Evolutionary conservation across 2,113 vertebrate species (phyloP).

Genomic region (Labeo rohita): DNA sequence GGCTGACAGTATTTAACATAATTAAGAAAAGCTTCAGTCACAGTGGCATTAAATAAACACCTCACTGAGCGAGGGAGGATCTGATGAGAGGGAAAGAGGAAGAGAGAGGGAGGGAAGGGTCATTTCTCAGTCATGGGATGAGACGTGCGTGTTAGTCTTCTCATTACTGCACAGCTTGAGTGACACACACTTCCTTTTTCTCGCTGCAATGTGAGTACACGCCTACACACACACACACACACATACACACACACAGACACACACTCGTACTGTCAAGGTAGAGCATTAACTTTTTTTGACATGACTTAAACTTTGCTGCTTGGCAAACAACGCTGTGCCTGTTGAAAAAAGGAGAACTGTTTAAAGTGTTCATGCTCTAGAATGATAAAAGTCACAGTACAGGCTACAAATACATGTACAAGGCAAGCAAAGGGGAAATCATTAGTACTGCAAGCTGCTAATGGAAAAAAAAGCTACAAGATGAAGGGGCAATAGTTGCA

Average conservation of each 20-base stretch:
- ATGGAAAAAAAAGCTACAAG: not conserved
- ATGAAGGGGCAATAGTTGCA: not conserved
- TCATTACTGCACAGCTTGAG: constrained; percentile 61
- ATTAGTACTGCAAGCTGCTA: not conserved
- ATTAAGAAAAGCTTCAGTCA: constrained; percentile 67
- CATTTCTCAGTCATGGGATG: constrained; percentile 56
- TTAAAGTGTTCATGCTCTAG: not conserved
- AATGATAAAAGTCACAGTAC: not conserved
- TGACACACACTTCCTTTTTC: constrained; percentile 54
- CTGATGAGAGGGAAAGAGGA: constrained; percentile 50
- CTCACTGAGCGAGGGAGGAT: constrained; percentile 54
- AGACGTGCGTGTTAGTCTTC: constrained; percentile 54
- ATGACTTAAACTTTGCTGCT: constrained; percentile 20
- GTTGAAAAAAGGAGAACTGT: not conserved
- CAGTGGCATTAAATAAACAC: constrained; percentile 64
- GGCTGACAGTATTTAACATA: constrained; percentile 64
- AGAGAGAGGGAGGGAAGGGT: constrained; percentile 47
- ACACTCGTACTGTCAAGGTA: constrained; percentile 25
- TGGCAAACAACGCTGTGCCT: constrained; percentile 12
- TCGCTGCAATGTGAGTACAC: constrained; percentile 39
- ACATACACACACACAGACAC: constrained; percentile 6
- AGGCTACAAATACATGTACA: not conserved
- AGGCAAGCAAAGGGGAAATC: not conserved
- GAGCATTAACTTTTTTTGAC: constrained; percentile 33
- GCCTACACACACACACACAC: constrained; percentile 40